Percentiles rank a stretch among this genome's conserved stretches.
These are phyloP conservation scores for Chymomyza amoena DNA, from an alignment of 2,888 invertebrate genomes.

Conservation along the genomic window DNA sequence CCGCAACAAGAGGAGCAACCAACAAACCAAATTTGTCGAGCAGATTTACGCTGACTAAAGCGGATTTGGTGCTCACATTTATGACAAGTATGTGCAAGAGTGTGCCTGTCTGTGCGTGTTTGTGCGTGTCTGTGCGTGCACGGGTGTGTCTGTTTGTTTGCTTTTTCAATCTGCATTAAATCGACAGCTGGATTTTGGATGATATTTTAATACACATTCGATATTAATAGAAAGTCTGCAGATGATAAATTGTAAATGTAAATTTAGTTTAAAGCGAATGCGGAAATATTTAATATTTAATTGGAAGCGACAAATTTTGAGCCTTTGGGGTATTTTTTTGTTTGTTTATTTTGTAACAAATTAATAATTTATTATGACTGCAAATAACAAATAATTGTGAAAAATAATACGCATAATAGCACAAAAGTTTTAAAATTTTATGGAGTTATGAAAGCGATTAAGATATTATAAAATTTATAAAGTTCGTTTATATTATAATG, in stretches of 20 bases:
- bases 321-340: neutral
- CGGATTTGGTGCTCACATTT: slow-evolving; percentile 37
- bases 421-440: too few species aligned
- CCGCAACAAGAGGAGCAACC: slow-evolving; percentile 9
- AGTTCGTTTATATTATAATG: too few species aligned
- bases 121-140: too few species aligned
- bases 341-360: neutral
- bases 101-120: slow-evolving; percentile 17
- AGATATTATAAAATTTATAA: too few species aligned
- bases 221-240: neutral
- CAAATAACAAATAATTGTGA: too few species aligned
- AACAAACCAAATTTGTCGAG: slow-evolving; percentile 10
- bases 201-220: slow-evolving; percentile 29
- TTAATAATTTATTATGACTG: neutral
- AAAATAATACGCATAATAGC: too few species aligned
- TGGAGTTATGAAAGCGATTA: too few species aligned
- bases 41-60: slow-evolving; percentile 47
- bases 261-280: neutral
- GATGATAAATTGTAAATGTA: neutral
- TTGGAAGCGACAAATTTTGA: neutral
- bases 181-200: slow-evolving; percentile 31
- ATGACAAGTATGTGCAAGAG: neutral
- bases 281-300: neutral
- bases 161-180: slow-evolving; percentile 44
- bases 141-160: too few species aligned